phyloP scores from a whole-genome alignment of 2,888 invertebrate genomes.

The Drosophila atroscutellata region DNA sequence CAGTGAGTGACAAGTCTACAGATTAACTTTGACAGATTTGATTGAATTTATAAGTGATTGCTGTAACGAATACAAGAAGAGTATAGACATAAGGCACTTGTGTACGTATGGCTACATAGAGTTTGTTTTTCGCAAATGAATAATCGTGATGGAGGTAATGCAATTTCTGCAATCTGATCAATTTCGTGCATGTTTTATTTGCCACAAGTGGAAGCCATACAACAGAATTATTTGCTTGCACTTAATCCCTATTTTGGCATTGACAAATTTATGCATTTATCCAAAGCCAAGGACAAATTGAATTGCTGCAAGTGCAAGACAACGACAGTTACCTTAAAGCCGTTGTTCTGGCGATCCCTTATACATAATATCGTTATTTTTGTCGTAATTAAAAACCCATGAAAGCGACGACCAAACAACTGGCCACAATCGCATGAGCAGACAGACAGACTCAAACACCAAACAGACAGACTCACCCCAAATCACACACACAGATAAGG shows the following conservation, averaged over 20 bases:
- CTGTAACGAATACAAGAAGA: background rate
- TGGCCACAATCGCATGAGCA: slow-evolving; percentile 68
- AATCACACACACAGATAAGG: slow-evolving; percentile 4
- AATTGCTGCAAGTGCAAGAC: slow-evolving; percentile 29
- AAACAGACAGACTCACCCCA: slow-evolving; percentile 16
- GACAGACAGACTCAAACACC: slow-evolving; percentile 21
- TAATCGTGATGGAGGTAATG: slow-evolving; percentile 1
- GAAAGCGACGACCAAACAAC: slow-evolving; percentile 72
- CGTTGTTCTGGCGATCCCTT: slow-evolving; percentile 38
- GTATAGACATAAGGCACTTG: background rate
- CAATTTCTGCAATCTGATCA: slow-evolving; percentile 5
- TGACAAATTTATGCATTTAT: slow-evolving; percentile 59
- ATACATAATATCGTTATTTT: slow-evolving; percentile 75
- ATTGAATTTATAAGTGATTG: background rate
- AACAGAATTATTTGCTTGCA: slow-evolving; percentile 23
- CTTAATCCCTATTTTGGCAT: slow-evolving; percentile 40
- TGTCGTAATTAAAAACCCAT: slow-evolving; percentile 78
- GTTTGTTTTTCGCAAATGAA: slow-evolving; percentile 4
- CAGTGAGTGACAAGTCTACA: background rate
- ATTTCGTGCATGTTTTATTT: slow-evolving; percentile 28
- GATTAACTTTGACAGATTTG: slow-evolving; percentile 11
- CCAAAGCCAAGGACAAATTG: slow-evolving; percentile 43
- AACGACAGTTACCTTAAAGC: slow-evolving; percentile 14
- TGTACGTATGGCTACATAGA: background rate
- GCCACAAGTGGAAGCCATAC: slow-evolving; percentile 29